phyloP scores from a whole-genome alignment of 2,113 vertebrate genomes.

The Sylvicapra grimmia region DNA sequence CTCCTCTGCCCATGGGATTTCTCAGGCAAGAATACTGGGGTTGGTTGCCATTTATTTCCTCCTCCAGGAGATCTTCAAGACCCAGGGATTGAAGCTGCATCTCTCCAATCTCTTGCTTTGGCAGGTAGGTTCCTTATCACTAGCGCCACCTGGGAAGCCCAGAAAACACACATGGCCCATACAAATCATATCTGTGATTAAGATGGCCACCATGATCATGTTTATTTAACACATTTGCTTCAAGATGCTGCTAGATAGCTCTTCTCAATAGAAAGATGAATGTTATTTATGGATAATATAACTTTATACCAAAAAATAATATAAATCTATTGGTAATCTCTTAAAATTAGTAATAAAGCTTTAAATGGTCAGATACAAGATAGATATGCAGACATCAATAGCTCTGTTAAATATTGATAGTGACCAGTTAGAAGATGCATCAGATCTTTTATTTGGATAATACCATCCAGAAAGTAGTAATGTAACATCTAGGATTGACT shows the following conservation, averaged over 20 bases:
- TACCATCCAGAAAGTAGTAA: not conserved
- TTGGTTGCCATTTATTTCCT: not conserved
- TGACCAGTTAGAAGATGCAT: not conserved
- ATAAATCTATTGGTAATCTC: not conserved
- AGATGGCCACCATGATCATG: not conserved
- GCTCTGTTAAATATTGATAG: not conserved
- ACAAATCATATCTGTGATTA: not conserved
- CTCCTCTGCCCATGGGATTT: not conserved
- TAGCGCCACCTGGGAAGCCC: not conserved
- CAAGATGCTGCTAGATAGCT: not conserved
- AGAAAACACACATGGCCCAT: not conserved
- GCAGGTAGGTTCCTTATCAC: too few relatives aligned
- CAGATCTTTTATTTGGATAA: not conserved
- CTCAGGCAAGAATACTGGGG: not conserved
- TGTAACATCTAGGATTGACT: not conserved
- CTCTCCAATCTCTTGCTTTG: not conserved
- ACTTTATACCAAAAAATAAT: not conserved
- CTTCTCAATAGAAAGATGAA: not conserved
- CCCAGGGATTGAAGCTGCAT: not conserved
- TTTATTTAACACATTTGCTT: not conserved
- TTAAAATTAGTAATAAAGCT: conserved; percentile 12
- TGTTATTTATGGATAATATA: not conserved
- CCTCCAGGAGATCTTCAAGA: not conserved
- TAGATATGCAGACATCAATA: not conserved
- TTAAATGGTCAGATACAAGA: not conserved